Conservation (phyloP, 2,888 invertebrate species). For the Ormyrus nitidulus region DNA sequence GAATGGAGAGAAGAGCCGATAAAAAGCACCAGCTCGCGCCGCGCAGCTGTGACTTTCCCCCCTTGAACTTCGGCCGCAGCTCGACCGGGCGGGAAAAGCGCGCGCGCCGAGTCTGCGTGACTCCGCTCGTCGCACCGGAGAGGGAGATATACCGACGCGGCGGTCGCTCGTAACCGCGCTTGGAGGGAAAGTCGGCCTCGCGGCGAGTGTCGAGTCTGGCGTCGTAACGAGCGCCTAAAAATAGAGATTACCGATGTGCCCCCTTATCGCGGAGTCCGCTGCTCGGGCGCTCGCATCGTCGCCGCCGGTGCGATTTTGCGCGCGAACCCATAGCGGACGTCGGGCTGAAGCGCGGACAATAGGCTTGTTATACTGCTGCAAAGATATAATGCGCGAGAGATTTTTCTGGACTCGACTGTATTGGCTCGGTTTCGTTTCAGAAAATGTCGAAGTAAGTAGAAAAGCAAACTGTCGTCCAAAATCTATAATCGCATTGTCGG, state of each 20-base stretch:
- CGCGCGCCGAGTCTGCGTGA: background rate
- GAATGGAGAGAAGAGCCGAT: no score
- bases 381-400: no score
- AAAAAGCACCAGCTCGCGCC: no score
- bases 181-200: conserved; percentile 27
- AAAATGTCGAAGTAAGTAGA: no score
- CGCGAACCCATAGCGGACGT: background rate
- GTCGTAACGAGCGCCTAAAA: conserved; percentile 67
- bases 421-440: no score
- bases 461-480: no score
- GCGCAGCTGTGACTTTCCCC: background rate
- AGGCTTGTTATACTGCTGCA: no score
- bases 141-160: background rate
- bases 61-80: background rate
- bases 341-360: no score
- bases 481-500: no score
- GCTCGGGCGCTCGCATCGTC: background rate
- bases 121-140: background rate
- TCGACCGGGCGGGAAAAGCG: conserved; percentile 3
- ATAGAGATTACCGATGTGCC: conserved; percentile 65
- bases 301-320: background rate
- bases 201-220: background rate
- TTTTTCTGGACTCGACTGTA: no score
- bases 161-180: background rate
- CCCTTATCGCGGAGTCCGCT: conserved; percentile 11